Evolutionary conservation across 2,797 vertebrate genomes (phyloP), one percentile per base, ranked within the genome.

Genomic region (Phataginus tetradactyla): DNA sequence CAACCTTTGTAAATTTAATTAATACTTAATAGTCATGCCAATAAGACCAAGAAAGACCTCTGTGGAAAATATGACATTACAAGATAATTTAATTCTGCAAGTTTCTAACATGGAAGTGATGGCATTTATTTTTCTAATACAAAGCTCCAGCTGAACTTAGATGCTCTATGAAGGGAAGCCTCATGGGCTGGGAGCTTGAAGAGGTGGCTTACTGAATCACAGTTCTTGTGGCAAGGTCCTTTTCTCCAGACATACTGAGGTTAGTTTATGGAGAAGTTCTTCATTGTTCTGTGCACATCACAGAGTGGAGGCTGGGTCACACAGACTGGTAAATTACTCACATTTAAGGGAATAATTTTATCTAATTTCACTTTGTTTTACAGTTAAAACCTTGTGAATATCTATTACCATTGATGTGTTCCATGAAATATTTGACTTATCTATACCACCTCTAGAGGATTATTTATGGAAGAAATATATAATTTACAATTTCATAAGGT

Each of bases 401-500:
- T 15, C 0, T 34, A 10, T 27, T 94, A 34, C 20, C 86, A 5
- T n/a, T 32, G 49, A 66, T 75, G 17, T 63, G 15, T 29, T 74
- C 14, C 13, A 49, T 80, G 29, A 89, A 79, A 71, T 91, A 94
- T 75, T 18, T 83, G 68, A 69, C 20, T 83, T 71, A 11, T 10
- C 13, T 49, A 12, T 87, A 23, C 18, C 23, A 69, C 18, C 37
- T 15, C 6, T 37, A 59, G 27, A 74, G 32, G 5, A 69, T 64
- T 71, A 34, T 53, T 96, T 83, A 7, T 5, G 18, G 84, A 79
- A 91, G 8, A 86, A 83, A n/a, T 37, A 29, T 88, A 83, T 55
- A 57, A 78, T 63, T 71, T 90, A 71, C 15, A 84, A 96, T 45
- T 89, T 81, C 42, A 45, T 55, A 59, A 94, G 61, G 45, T 79